phyloP scores from a whole-genome alignment of 2,888 invertebrate genomes.

The Oscheius myriophilus region DNA sequence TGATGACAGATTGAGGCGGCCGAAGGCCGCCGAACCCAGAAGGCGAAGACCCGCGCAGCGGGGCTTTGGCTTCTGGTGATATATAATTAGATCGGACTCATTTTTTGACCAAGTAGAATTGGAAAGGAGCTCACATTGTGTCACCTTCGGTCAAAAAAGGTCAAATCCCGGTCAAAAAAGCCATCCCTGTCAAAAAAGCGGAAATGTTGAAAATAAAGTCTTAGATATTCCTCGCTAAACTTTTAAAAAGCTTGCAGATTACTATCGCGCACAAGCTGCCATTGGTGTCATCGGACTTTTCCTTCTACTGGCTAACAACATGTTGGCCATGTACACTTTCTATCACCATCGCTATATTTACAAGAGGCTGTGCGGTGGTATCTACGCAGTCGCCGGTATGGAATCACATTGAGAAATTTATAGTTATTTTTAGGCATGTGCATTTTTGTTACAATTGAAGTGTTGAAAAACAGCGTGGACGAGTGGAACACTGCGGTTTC shows the following conservation, averaged over 20 bases:
- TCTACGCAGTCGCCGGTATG: conserved; percentile 64
- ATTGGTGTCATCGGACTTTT: conserved; percentile 60
- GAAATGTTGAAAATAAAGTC: no score
- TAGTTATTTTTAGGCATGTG: conserved; percentile 54
- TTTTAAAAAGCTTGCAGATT: conserved; percentile 56
- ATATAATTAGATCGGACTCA: no score
- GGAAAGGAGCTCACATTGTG: no score
- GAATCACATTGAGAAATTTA: neutral
- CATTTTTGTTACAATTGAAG: conserved; percentile 62
- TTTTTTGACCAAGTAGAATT: no score
- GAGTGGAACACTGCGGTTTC: conserved; percentile 66
- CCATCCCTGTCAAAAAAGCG: no score
- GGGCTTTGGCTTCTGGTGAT: no score
- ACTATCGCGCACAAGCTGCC: conserved; percentile 67
- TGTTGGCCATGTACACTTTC: conserved; percentile 67
- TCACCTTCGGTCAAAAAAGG: no score
- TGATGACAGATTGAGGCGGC: no score
- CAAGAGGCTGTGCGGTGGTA: conserved; percentile 63
- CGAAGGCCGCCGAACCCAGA: no score
- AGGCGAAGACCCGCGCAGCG: no score
- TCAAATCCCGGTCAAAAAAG: no score
- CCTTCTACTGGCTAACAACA: conserved; percentile 61
- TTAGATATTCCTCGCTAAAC: no score
- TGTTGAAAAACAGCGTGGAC: conserved; percentile 61
- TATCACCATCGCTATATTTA: conserved; percentile 68